A percentile compares a stretch with the other conserved stretches of the same genome.
Conservation (phyloP, 2,797 vertebrate species). For the Poeciliopsis gracilis region DNA sequence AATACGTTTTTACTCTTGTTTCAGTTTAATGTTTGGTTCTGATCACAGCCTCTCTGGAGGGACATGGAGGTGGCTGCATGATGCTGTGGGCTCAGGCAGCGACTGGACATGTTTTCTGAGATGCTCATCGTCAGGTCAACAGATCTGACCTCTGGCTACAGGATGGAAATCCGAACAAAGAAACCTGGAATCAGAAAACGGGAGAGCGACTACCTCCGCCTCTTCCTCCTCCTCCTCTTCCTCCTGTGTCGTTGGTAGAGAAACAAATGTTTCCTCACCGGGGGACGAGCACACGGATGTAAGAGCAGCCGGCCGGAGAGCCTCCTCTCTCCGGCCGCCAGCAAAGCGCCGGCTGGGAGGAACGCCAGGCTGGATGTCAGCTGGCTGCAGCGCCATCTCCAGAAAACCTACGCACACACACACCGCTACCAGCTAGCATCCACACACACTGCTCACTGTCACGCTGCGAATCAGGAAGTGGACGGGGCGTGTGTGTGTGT, state of each 20-base stretch:
- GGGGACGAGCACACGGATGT: slow-evolving; percentile 69
- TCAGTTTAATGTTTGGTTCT: too few species aligned
- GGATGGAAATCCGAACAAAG: slow-evolving; percentile 40
- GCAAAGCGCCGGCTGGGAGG: slow-evolving; percentile 72
- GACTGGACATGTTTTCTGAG: too few species aligned
- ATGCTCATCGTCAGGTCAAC: neutral
- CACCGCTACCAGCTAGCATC: slow-evolving; percentile 59
- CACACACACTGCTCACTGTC: slow-evolving; percentile 50
- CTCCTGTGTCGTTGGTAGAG: slow-evolving; percentile 45
- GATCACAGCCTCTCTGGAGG: too few species aligned
- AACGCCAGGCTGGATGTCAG: slow-evolving; percentile 77
- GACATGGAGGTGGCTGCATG: neutral
- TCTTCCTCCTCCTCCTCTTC: slow-evolving; percentile 1
- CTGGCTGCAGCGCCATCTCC: slow-evolving; percentile 58
- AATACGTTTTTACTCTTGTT: too few species aligned
- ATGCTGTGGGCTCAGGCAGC: neutral
- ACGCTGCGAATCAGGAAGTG: slow-evolving; percentile 35
- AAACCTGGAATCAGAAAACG: slow-evolving; percentile 3
- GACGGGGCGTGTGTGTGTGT: slow-evolving; percentile 10
- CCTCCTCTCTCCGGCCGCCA: slow-evolving; percentile 68
- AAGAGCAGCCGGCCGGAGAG: slow-evolving; percentile 73
- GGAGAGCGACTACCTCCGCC: slow-evolving; percentile 29
- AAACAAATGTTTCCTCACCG: slow-evolving; percentile 70
- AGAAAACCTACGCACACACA: slow-evolving; percentile 30
- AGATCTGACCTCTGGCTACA: slow-evolving; percentile 26